These are phyloP conservation scores for Ruditapes philippinarum DNA, from an alignment of 1,140 invertebrate species.

Conservation along the genomic window DNA sequence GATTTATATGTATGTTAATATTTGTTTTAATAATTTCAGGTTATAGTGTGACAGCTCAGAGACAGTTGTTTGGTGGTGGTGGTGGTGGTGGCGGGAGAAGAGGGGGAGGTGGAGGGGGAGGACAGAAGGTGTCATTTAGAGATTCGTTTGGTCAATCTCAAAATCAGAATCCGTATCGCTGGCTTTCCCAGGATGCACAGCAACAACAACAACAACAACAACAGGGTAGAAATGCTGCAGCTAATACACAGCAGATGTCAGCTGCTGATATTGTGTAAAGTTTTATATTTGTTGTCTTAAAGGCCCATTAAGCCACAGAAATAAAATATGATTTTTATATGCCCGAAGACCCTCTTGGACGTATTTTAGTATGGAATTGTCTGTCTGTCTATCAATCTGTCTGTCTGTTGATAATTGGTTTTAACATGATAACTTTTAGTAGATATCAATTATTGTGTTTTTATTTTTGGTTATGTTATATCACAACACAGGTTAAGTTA, in stretches of 20 bases:
- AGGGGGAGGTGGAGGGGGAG: constrained; percentile 53
- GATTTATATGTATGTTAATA: too few species aligned
- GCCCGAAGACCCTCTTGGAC: too few species aligned
- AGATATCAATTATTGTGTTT: too few species aligned
- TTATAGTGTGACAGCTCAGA: constrained; percentile 45
- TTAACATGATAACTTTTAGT: too few species aligned
- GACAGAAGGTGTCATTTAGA: constrained; percentile 60
- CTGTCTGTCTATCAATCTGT: too few species aligned
- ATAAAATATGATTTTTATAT: too few species aligned
- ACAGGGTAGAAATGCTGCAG: not conserved
- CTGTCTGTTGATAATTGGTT: too few species aligned
- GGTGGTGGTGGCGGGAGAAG: constrained; percentile 34
- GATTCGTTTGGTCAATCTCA: constrained; percentile 65
- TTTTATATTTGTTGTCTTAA: not conserved
- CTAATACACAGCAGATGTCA: constrained; percentile 7
- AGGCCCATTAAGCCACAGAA: too few species aligned
- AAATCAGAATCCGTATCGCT: constrained; percentile 68
- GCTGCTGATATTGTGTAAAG: constrained; percentile 69
- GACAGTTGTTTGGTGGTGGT: constrained; percentile 48
- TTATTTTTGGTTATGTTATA: too few species aligned
- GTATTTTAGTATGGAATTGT: too few species aligned
- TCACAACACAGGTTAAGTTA: too few species aligned
- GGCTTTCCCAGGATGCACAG: constrained; percentile 48
- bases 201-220: constrained; percentile 20
- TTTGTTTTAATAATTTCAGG: too few species aligned